Conservation (phyloP, 2,888 invertebrate genomes). For the Patella pellucida region DNA sequence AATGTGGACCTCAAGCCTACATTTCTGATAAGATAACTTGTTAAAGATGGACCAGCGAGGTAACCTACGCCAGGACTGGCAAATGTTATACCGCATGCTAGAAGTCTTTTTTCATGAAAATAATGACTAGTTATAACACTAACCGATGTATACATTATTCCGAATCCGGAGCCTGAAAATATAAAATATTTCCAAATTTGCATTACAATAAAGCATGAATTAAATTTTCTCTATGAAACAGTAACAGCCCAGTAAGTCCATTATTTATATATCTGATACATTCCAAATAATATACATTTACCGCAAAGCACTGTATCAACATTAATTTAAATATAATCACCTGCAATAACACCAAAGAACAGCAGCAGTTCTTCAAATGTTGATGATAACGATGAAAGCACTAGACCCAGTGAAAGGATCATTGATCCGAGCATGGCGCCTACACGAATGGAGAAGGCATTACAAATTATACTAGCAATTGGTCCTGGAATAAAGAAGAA, state of each 20-base stretch:
- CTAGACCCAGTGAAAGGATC: not conserved
- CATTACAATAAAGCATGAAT: too few species aligned
- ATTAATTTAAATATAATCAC: not conserved
- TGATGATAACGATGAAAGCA: not conserved
- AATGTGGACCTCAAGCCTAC: not conserved
- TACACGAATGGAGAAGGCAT: not conserved
- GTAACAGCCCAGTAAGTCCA: too few species aligned
- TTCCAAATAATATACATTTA: too few species aligned
- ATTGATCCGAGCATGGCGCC: not conserved
- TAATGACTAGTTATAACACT: not conserved
- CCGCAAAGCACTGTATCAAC: too few species aligned
- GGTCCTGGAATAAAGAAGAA: not conserved
- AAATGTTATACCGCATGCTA: not conserved
- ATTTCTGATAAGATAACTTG: not conserved
- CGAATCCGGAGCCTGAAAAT: not conserved
- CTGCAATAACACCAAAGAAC: not conserved
- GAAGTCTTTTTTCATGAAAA: not conserved
- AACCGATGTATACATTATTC: not conserved
- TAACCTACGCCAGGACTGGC: not conserved
- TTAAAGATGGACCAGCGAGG: not conserved
- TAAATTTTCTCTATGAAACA: too few species aligned
- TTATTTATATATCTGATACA: too few species aligned
- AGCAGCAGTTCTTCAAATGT: not conserved
- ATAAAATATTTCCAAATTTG: too few species aligned
- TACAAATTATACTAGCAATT: not conserved